A percentile compares a stretch with the other conserved stretches of the same genome.
These are phyloP conservation scores for Lepidurus arcticus DNA, from an alignment of 1,140 invertebrate genomes.

Conservation along the genomic window DNA sequence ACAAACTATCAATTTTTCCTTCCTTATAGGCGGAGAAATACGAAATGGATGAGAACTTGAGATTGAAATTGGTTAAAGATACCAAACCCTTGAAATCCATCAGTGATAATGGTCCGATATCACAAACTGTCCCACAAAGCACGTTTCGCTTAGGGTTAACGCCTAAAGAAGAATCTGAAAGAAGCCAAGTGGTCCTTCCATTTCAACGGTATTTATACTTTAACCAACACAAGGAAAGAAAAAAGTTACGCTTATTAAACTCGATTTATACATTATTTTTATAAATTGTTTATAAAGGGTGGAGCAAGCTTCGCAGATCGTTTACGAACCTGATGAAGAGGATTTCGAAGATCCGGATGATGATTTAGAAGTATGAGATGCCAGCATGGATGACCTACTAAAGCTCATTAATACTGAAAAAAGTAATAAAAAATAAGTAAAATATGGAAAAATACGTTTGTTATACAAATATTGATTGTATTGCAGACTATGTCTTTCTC, in stretches of 20 bases:
- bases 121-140: not conserved
- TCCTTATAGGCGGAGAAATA: not conserved
- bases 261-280: not conserved
- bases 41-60: not conserved
- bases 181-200: not conserved
- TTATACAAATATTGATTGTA: constrained; percentile 2
- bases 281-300: not conserved
- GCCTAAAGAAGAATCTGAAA: not conserved
- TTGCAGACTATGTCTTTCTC: not conserved
- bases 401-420: not conserved
- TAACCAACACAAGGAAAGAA: not conserved
- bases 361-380: constrained; percentile 6
- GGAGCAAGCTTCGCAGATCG: not conserved
- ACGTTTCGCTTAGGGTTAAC: not conserved
- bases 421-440: not conserved
- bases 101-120: not conserved
- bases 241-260: too few relatives aligned
- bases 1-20: not conserved
- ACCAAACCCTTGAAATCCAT: not conserved
- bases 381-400: not conserved
- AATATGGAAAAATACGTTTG: not conserved
- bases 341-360: constrained; percentile 3
- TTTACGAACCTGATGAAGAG: not conserved
- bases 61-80: not conserved
- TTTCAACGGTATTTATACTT: constrained; percentile 6